Base-by-base conservation (phyloP, 1,140 invertebrate species). In the Polypedilum pembai region DNA sequence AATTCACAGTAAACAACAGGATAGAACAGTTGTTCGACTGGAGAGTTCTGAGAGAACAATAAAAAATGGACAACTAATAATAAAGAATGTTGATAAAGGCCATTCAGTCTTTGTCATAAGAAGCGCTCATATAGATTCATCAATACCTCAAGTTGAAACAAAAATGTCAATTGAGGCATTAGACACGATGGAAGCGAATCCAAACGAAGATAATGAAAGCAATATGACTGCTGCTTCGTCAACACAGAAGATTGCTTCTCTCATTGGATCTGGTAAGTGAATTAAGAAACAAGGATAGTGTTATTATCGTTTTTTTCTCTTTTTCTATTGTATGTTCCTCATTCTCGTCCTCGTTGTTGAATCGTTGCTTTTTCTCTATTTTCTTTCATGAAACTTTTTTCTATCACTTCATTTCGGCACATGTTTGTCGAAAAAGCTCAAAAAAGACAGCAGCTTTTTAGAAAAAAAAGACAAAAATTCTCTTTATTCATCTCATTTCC, bases 171-270 rank as follows among this genome's bases (percentile, higher is more conserved):
- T 20, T 18, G 65, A 69, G 8, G 17, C 45, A 56, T 56, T 56
- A 56, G 45, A 56, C 12, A 56, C 45, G 8, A 56, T 56, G 45
- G 45, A 56, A 12, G 45, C 45, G 15, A 56, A n/a, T n/a, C n/a
- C 12, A 12, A 56, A 56, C 15, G 45, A 56, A 15, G 45, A 56
- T 56, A 56, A 56, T 56, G 45, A 56, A 56, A 56, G n/a, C 45
- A 56, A 56, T 12, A n/a, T 56, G 45, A 56, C 4, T 56, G 45
- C 45, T 56, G 24, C 24, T 33, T 33, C 24, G 24, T 12, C 45
- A n/a, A 56, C 45, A 56, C 45, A 56, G 45, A 56, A 56, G 45
- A 56, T 56, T 56, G 45, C 45, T 56, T n/a, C 45, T 56, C 45
- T 56, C 15, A 12, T 56, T 12, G 45, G 45, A 56, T 56, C 45